Percentiles rank a stretch among this genome's conserved stretches.
Evolutionary conservation across 2,797 vertebrate genomes (phyloP).

Genomic region (Bufotes viridis): DNA sequence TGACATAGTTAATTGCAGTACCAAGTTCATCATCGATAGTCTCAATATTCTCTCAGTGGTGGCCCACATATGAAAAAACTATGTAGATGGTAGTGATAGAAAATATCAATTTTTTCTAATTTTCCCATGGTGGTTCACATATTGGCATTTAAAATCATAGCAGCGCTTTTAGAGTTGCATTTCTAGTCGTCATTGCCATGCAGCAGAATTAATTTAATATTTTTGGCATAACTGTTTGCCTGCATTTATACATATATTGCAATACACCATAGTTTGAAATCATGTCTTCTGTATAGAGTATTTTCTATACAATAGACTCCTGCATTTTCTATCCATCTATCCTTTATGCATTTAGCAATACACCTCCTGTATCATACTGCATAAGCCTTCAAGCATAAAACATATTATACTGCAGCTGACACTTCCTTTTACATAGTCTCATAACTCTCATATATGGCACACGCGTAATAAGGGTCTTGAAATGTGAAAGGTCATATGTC

Average conservation of each 20-base stretch:
- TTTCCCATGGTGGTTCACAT: background rate
- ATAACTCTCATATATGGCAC: conserved; percentile 7
- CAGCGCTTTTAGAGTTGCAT: background rate
- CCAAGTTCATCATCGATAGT: background rate
- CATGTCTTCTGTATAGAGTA: background rate
- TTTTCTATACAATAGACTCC: background rate
- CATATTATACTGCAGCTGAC: background rate
- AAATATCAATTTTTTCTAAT: background rate
- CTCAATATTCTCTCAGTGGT: background rate
- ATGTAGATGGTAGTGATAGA: too few relatives aligned
- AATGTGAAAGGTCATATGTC: conserved; percentile 81
- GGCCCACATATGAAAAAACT: background rate
- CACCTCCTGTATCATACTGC: background rate
- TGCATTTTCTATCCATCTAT: background rate
- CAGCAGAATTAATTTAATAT: too few relatives aligned
- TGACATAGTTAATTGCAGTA: background rate
- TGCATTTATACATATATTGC: background rate
- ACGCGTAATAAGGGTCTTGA: conserved; percentile 32
- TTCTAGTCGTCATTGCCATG: background rate
- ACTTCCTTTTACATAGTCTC: conserved; percentile 6
- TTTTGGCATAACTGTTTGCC: too few relatives aligned
- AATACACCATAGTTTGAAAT: too few relatives aligned
- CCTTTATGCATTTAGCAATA: background rate
- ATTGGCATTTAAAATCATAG: background rate
- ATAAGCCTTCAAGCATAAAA: background rate